Percentiles rank a stretch among this genome's conserved stretches.
Evolutionary conservation across 2,797 vertebrate species (phyloP).

Genomic region (Sternotherus odoratus): DNA sequence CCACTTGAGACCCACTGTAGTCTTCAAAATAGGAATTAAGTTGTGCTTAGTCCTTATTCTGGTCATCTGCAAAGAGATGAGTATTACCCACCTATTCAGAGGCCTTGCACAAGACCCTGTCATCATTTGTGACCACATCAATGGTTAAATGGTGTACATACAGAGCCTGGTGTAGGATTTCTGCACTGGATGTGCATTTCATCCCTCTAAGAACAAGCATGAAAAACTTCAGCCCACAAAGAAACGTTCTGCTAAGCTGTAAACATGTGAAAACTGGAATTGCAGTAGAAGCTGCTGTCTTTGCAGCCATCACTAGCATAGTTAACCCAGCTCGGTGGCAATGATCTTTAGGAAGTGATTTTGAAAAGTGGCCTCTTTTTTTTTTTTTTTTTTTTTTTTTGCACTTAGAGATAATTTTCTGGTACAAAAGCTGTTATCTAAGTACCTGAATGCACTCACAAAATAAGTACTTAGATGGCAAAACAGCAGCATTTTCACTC

Average conservation of each 20-base stretch:
- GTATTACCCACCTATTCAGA: slow-evolving; percentile 36
- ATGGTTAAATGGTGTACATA: neutral
- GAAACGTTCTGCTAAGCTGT: neutral
- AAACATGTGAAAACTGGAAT: neutral
- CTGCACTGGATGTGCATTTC: slow-evolving; percentile 31
- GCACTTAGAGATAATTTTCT: neutral
- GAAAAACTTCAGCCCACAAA: neutral
- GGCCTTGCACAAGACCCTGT: slow-evolving; percentile 44
- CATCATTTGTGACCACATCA: neutral
- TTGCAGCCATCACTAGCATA: neutral
- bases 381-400: neutral
- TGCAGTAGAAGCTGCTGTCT: neutral
- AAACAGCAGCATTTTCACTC: neutral
- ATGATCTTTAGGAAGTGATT: neutral
- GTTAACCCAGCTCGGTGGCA: neutral
- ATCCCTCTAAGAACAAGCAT: neutral
- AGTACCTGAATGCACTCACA: neutral
- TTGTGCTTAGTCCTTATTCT: neutral
- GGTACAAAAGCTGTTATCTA: neutral
- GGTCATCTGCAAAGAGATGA: slow-evolving; percentile 25
- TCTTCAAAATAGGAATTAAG: slow-evolving; percentile 22
- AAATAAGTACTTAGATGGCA: neutral
- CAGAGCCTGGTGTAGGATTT: neutral
- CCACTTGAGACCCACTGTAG: neutral
- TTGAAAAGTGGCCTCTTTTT: neutral